These are phyloP conservation scores for Reinhardtius hippoglossoides DNA, from an alignment of 2,113 vertebrate genomes.

Conservation along the genomic window DNA sequence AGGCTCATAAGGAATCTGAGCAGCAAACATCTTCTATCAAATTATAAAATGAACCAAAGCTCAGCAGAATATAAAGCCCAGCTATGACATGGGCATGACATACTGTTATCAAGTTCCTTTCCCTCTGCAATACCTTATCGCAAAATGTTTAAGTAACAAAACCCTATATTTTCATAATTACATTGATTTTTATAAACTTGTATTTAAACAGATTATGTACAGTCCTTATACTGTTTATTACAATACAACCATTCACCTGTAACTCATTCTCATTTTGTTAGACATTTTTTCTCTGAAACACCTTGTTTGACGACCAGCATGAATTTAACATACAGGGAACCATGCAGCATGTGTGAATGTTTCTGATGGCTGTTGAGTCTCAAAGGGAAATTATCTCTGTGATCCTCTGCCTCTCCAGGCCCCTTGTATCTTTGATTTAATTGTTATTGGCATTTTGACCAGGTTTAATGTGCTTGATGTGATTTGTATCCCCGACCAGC, in stretches of 20 bases:
- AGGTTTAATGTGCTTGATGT: neutral
- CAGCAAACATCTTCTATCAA: neutral
- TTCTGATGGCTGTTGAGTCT: neutral
- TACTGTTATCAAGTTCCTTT: neutral
- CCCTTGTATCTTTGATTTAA: neutral
- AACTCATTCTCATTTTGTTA: too few species aligned
- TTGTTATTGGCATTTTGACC: neutral
- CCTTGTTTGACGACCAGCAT: neutral
- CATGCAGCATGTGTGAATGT: neutral
- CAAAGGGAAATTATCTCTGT: neutral
- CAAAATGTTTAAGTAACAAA: slow-evolving; percentile 34
- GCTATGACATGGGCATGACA: neutral
- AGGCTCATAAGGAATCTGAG: slow-evolving; percentile 6
- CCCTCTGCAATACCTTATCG: slow-evolving; percentile 10
- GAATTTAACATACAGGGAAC: neutral
- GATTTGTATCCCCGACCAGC: neutral
- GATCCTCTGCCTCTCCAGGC: neutral
- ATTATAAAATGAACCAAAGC: neutral
- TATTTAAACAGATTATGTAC: slow-evolving; percentile 15
- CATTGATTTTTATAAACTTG: slow-evolving; percentile 27
- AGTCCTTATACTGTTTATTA: neutral
- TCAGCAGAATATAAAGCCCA: slow-evolving; percentile 8
- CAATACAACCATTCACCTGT: neutral
- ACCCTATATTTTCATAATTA: slow-evolving; percentile 42
- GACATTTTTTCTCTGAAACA: neutral